A percentile compares a stretch with the other conserved stretches of the same genome.
Conservation (phyloP, 1,140 invertebrate genomes). For the Tetranychus cinnabarinus region DNA sequence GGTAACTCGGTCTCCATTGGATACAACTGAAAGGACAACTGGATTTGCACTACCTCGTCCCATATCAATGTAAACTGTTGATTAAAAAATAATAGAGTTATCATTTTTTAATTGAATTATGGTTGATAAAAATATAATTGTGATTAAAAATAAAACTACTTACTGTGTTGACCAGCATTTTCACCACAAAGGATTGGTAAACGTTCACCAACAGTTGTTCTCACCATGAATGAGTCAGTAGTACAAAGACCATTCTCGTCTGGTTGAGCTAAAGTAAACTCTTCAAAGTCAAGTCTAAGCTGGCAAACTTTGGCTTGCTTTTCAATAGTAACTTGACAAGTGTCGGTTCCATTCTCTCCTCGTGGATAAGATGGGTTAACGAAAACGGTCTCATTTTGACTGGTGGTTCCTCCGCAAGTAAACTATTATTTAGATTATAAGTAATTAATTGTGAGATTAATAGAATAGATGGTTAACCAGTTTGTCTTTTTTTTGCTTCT, state of each 20-base stretch:
- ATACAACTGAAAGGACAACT: conserved; percentile 38
- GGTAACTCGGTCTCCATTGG: conserved; percentile 29
- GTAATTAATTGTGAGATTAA: not conserved
- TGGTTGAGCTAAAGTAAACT: conserved; percentile 42
- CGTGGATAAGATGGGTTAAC: conserved; percentile 52
- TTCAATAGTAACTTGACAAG: conserved; percentile 41
- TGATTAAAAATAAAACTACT: conserved; percentile 18
- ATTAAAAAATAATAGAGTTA: too few species aligned
- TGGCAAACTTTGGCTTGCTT: conserved; percentile 45
- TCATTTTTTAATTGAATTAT: not conserved
- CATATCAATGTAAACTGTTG: conserved; percentile 42
- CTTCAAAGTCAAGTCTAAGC: conserved; percentile 48
- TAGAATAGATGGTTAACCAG: not conserved
- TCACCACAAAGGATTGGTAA: conserved; percentile 49
- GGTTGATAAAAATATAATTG: not conserved
- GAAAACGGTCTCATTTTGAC: conserved; percentile 57
- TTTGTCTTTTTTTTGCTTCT: too few species aligned
- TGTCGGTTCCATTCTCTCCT: conserved; percentile 33
- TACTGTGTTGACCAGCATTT: conserved; percentile 57
- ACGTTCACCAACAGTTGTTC: conserved; percentile 35
- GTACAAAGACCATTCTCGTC: conserved; percentile 41
- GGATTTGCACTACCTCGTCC: conserved; percentile 30
- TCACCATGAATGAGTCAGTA: conserved; percentile 39
- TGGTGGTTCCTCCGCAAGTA: conserved; percentile 43
- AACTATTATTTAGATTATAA: conserved; percentile 4